phyloP scores from a whole-genome alignment of 2,888 invertebrate genomes.

The Lacanobia oleracea region DNA sequence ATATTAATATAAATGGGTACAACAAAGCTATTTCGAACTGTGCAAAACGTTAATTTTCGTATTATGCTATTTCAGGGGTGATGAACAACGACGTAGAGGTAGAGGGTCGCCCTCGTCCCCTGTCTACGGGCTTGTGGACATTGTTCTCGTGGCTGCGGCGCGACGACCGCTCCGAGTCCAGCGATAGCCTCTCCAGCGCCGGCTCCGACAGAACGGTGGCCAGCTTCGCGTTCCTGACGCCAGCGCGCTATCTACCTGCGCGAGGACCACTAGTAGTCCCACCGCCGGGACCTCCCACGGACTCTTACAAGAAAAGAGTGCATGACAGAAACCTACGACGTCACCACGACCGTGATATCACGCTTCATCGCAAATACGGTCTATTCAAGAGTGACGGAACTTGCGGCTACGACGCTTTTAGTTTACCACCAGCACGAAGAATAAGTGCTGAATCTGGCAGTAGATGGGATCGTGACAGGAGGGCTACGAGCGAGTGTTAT shows the following conservation, averaged over 20 bases:
- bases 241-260: conserved; percentile 87
- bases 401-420: conserved; percentile 83
- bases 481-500: conserved; percentile 92
- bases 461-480: conserved; percentile 82
- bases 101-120: conserved; percentile 84
- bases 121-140: conserved; percentile 89
- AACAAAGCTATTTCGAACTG: not conserved
- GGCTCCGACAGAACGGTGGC: conserved; percentile 93
- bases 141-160: conserved; percentile 94
- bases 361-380: conserved; percentile 92
- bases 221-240: conserved; percentile 93
- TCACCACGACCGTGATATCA: conserved; percentile 91
- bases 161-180: conserved; percentile 83
- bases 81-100: conserved; percentile 81
- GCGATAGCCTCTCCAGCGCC: conserved; percentile 92
- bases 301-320: conserved; percentile 91
- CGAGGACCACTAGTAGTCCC: conserved; percentile 83
- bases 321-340: conserved; percentile 91
- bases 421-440: conserved; percentile 77
- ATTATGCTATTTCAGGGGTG: conserved; percentile 77
- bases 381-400: conserved; percentile 77
- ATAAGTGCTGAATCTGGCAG: conserved; percentile 57
- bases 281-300: conserved; percentile 90
- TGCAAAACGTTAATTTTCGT: conserved; percentile 2
- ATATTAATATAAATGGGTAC: not conserved